These are phyloP conservation scores for Dipus sagitta DNA, from an alignment of 2,797 vertebrate genomes.

Conservation along the genomic window DNA sequence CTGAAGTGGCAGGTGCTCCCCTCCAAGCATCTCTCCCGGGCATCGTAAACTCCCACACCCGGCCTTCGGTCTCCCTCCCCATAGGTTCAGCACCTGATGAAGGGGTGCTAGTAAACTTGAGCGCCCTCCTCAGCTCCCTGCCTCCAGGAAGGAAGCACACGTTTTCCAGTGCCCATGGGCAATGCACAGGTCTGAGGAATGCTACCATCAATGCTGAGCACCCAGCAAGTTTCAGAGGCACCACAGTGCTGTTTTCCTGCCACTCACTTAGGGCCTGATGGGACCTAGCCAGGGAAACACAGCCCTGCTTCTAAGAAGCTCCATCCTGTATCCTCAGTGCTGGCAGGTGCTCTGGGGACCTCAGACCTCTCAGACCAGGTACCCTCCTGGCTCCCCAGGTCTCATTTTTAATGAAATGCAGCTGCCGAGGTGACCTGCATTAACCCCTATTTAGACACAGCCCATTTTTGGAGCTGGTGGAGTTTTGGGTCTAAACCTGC, in stretches of 20 bases:
- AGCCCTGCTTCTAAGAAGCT: neutral
- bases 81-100: neutral
- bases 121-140: neutral
- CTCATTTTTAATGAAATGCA: neutral
- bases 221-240: neutral
- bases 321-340: neutral
- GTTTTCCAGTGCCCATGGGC: neutral
- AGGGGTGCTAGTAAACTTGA: neutral
- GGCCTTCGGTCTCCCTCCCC: neutral
- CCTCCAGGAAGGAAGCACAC: neutral
- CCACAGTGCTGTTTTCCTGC: neutral
- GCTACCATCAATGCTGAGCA: rapidly evolving
- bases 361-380: neutral
- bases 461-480: neutral
- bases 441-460: neutral
- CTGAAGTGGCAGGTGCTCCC: neutral
- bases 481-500: neutral
- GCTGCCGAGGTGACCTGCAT: neutral
- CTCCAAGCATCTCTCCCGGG: neutral
- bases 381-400: neutral
- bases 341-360: neutral
- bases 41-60: neutral
- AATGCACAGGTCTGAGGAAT: rapidly evolving
- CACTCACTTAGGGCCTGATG: neutral
- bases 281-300: neutral